Conservation (phyloP, 1,140 invertebrate species). For the Drosophila athabasca region DNA sequence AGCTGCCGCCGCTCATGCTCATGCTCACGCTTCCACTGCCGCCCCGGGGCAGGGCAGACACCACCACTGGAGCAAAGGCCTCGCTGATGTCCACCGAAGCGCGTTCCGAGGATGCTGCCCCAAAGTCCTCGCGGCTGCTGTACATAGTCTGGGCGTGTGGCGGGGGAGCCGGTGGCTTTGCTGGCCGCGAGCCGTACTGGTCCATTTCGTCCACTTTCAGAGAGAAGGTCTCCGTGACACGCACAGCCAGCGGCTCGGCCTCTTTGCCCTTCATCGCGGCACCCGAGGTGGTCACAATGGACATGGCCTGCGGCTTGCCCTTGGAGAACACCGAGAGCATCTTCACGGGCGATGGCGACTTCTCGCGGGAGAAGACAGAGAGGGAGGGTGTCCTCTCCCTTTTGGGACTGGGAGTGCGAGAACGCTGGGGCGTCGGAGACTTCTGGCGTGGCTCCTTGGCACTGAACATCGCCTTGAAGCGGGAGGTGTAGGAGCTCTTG, state of each 20-base stretch:
- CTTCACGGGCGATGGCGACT: slow-evolving; percentile 64
- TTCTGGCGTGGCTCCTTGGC: slow-evolving; percentile 52
- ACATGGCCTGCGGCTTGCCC: slow-evolving; percentile 58
- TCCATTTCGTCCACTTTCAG: slow-evolving; percentile 82
- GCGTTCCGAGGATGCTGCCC: slow-evolving; percentile 41
- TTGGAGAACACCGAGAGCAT: slow-evolving; percentile 62
- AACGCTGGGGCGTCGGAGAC: slow-evolving; percentile 53
- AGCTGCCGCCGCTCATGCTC: slow-evolving; percentile 41
- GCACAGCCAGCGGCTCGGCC: slow-evolving; percentile 65
- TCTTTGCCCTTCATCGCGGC: slow-evolving; percentile 62
- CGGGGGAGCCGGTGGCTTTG: slow-evolving; percentile 52
- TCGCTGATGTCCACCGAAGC: slow-evolving; percentile 61
- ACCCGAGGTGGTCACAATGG: slow-evolving; percentile 51
- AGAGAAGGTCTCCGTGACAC: slow-evolving; percentile 77
- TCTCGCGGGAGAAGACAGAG: slow-evolving; percentile 36
- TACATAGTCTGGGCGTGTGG: slow-evolving; percentile 63
- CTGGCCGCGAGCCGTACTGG: slow-evolving; percentile 66
- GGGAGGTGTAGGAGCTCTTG: slow-evolving; percentile 67
- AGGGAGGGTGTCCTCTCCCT: slow-evolving; percentile 34
- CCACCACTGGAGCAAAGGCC: slow-evolving; percentile 73
- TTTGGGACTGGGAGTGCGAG: slow-evolving; percentile 47
- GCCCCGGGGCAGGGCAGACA: slow-evolving; percentile 56
- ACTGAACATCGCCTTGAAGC: slow-evolving; percentile 72
- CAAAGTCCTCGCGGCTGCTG: slow-evolving; percentile 77
- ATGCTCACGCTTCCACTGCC: slow-evolving; percentile 32